Percentiles rank a stretch among this genome's conserved stretches.
phyloP scores from a whole-genome alignment of 2,113 vertebrate genomes.

The Gallinago paraguaiae region DNA sequence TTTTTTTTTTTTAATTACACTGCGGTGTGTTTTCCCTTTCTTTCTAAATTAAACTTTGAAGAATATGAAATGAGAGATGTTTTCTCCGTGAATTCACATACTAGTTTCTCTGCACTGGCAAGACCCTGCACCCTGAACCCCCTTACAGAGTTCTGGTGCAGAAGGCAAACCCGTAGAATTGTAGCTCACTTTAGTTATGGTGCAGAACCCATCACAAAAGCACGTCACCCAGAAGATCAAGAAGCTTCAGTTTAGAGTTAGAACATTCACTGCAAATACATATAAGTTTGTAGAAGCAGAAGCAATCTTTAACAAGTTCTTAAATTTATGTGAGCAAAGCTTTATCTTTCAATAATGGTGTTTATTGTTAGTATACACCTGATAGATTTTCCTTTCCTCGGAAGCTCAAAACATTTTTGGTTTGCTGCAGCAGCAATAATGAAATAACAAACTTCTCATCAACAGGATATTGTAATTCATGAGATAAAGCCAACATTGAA shows the following conservation, averaged over 20 bases:
- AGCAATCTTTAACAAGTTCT: background rate
- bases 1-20: background rate
- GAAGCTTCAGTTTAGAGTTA: background rate
- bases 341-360: background rate
- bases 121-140: background rate
- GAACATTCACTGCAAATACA: background rate
- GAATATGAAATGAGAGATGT: background rate
- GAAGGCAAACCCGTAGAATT: background rate
- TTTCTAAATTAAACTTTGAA: background rate
- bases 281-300: background rate
- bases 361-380: background rate
- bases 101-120: background rate
- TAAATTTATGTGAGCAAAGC: background rate
- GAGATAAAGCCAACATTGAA: slow-evolving; percentile 28
- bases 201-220: background rate
- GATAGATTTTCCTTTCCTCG: background rate
- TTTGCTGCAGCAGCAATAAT: background rate
- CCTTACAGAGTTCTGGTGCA: background rate
- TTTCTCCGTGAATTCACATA: background rate
- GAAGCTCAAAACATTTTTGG: background rate
- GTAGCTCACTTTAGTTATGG: background rate
- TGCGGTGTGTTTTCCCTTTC: background rate
- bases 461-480: slow-evolving; percentile 35
- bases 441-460: background rate
- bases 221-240: background rate